These are phyloP conservation scores for Arion vulgaris DNA, from an alignment of 1,140 invertebrate genomes.

Conservation along the genomic window DNA sequence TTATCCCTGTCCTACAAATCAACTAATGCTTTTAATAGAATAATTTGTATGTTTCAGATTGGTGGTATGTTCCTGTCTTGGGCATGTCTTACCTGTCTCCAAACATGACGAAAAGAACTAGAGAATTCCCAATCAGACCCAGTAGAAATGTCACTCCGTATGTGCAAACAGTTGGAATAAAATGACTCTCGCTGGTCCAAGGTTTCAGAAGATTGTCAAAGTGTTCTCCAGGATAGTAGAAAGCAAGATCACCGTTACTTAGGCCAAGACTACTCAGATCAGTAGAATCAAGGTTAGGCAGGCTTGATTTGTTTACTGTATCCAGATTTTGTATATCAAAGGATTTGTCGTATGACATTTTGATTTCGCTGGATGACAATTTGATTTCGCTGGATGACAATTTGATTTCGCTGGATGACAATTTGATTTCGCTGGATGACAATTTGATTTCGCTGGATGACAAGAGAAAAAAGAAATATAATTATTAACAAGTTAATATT, in stretches of 20 bases:
- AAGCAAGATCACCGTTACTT: background rate
- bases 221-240: conserved; percentile 44
- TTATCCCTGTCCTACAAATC: too few relatives aligned
- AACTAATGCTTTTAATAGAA: too few relatives aligned
- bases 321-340: background rate
- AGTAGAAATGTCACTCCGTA: conserved; percentile 82
- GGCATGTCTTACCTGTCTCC: conserved; percentile 83
- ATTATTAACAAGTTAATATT: too few relatives aligned
- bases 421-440: too few relatives aligned
- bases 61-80: too few relatives aligned
- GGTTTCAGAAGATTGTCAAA: conserved; percentile 46
- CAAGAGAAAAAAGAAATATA: too few relatives aligned
- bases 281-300: background rate
- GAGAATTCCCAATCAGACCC: conserved; percentile 86
- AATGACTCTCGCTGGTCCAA: conserved; percentile 51
- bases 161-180: conserved; percentile 69
- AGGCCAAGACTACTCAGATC: background rate
- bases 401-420: too few relatives aligned
- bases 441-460: too few relatives aligned
- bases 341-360: too few relatives aligned
- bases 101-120: conserved; percentile 89
- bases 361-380: too few relatives aligned
- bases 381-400: too few relatives aligned
- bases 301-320: background rate
- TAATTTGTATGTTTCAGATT: too few relatives aligned